A percentile compares a stretch with the other conserved stretches of the same genome.
Evolutionary conservation across 2,888 invertebrate genomes (phyloP).

Genomic region (Hyalella azteca): DNA sequence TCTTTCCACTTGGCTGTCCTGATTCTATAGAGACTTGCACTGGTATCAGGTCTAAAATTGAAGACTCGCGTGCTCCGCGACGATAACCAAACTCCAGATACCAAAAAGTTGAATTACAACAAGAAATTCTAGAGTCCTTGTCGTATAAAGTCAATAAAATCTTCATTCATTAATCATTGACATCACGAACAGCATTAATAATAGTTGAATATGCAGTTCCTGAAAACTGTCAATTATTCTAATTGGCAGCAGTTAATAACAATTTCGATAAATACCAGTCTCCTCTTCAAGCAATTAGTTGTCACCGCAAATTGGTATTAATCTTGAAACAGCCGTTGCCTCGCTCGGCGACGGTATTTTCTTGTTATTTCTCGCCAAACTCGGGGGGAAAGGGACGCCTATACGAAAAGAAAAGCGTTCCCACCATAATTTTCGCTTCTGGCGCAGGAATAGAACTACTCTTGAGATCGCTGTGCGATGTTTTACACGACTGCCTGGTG

Average conservation of each 20-base stretch:
- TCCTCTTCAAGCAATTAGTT: not conserved
- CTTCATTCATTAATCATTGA: too few relatives aligned
- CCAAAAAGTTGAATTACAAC: too few relatives aligned
- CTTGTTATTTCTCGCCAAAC: conserved; percentile 11
- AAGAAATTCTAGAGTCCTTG: too few relatives aligned
- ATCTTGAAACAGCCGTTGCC: not conserved
- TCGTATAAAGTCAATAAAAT: too few relatives aligned
- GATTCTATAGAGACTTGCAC: conserved; percentile 36
- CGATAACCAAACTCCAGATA: conserved; percentile 26
- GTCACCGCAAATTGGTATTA: not conserved
- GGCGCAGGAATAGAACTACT: conserved; percentile 34
- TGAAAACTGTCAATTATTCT: too few relatives aligned
- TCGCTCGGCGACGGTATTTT: conserved; percentile 6
- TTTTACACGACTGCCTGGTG: conserved; percentile 30
- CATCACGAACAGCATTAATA: too few relatives aligned
- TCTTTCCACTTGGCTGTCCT: conserved; percentile 36
- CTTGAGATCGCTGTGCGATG: conserved; percentile 34
- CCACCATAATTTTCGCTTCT: conserved; percentile 35
- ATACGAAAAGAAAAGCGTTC: conserved; percentile 18
- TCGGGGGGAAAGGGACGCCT: conserved; percentile 4
- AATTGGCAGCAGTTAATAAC: too few relatives aligned
- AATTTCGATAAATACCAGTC: too few relatives aligned
- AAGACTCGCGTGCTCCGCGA: conserved; percentile 11
- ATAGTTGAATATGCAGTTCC: too few relatives aligned
- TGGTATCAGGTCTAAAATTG: conserved; percentile 21